A percentile compares a stretch with the other conserved stretches of the same genome.
phyloP scores from a whole-genome alignment of 2,888 invertebrate species.

The Drosophila lutescens region DNA sequence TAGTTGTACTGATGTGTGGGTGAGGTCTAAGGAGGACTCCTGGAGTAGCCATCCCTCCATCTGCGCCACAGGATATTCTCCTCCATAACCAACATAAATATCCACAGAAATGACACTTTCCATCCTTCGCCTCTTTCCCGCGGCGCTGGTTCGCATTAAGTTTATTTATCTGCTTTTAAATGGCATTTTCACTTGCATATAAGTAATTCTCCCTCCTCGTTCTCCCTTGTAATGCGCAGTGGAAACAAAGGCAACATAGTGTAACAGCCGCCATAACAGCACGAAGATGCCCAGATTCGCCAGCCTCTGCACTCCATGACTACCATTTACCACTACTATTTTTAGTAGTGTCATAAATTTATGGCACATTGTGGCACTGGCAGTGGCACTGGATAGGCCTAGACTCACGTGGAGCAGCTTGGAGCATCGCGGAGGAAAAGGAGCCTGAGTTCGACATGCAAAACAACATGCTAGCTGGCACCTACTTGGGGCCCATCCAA shows the following conservation, averaged over 20 bases:
- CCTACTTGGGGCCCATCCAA: slow-evolving; percentile 55
- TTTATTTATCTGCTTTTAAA: slow-evolving; percentile 77
- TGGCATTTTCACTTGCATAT: slow-evolving; percentile 77
- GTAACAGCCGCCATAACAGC: slow-evolving; percentile 58
- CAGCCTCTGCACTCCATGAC: slow-evolving; percentile 40
- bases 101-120: slow-evolving; percentile 31
- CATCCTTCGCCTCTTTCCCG: slow-evolving; percentile 1
- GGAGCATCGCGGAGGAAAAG: neutral
- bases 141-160: slow-evolving; percentile 64
- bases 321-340: slow-evolving; percentile 74
- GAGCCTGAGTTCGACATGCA: slow-evolving; percentile 31
- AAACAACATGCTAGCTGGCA: slow-evolving; percentile 74
- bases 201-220: slow-evolving; percentile 68
- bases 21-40: neutral
- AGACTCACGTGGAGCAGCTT: slow-evolving; percentile 35
- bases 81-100: slow-evolving; percentile 24
- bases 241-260: slow-evolving; percentile 79
- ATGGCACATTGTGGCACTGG: slow-evolving; percentile 71
- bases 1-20: slow-evolving; percentile 15
- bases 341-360: slow-evolving; percentile 80
- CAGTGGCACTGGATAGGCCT: slow-evolving; percentile 20
- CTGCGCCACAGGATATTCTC: slow-evolving; percentile 31
- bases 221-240: slow-evolving; percentile 73
- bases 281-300: slow-evolving; percentile 32
- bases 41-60: neutral